A percentile compares a stretch with the other conserved stretches of the same genome.
phyloP scores from a whole-genome alignment of 2,888 invertebrate genomes.

The Drosophila prolongata region DNA sequence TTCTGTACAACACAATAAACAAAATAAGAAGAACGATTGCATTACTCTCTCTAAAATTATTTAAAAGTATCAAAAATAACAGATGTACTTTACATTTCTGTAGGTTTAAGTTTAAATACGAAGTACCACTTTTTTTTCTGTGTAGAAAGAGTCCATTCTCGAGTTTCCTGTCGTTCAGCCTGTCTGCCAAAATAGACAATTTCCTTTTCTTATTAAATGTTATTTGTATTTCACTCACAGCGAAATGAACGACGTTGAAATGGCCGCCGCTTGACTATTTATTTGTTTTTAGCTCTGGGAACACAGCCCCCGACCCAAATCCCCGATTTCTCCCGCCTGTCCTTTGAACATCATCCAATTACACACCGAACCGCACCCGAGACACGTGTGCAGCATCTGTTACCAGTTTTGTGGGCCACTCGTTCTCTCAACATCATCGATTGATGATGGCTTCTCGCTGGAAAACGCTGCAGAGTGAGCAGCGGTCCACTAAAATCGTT shows the following conservation, averaged over 20 bases:
- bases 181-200: constrained; percentile 71
- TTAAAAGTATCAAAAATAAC: no score
- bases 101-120: no score
- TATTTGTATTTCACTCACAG: constrained; percentile 79
- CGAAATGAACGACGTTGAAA: constrained; percentile 42
- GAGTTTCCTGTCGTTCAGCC: constrained; percentile 28
- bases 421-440: constrained; percentile 31
- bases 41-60: no score
- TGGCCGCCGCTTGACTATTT: constrained; percentile 69
- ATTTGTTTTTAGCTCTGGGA: constrained; percentile 69
- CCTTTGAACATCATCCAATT: constrained; percentile 71
- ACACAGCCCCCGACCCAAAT: not conserved
- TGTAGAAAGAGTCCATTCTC: constrained; percentile 36
- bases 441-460: constrained; percentile 41
- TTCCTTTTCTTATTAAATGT: constrained; percentile 79
- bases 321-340: not conserved
- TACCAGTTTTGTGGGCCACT: constrained; percentile 57
- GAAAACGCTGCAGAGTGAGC: constrained; percentile 8
- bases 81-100: no score
- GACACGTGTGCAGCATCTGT: constrained; percentile 79
- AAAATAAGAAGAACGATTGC: no score
- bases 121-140: not conserved
- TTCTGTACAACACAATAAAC: no score
- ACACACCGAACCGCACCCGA: constrained; percentile 57
- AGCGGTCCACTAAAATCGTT: constrained; percentile 36